Evolutionary conservation across 1,140 invertebrate genomes (phyloP).

Genomic region (Aphaenogaster floridana): DNA sequence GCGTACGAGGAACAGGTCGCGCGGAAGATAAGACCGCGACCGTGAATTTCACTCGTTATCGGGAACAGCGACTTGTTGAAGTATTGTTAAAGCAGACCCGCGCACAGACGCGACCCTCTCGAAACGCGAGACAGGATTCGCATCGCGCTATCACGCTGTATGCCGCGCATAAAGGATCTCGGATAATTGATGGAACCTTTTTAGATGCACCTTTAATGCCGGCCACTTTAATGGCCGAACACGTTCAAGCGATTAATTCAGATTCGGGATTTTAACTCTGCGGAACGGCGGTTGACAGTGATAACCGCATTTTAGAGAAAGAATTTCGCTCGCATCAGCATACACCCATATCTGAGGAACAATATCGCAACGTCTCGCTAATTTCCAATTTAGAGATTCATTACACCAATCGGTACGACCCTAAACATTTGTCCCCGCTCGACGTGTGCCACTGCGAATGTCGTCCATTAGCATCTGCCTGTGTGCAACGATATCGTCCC

Average conservation of each 20-base stretch:
- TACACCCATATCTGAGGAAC: not conserved
- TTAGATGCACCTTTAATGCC: not conserved
- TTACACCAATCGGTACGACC: not conserved
- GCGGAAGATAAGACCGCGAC: slow-evolving; percentile 43
- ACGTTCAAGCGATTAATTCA: slow-evolving; percentile 12
- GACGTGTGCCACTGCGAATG: not conserved
- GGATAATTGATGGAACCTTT: slow-evolving; percentile 26
- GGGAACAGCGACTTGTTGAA: slow-evolving; percentile 36
- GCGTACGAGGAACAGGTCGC: slow-evolving; percentile 39
- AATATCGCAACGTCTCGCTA: not conserved
- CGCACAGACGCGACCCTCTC: not conserved
- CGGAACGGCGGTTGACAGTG: not conserved
- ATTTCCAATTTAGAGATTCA: not conserved
- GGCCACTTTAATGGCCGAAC: slow-evolving; percentile 17
- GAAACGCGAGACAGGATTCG: slow-evolving; percentile 16
- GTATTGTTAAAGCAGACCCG: slow-evolving; percentile 46
- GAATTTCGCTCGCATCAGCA: not conserved
- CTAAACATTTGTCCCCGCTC: not conserved
- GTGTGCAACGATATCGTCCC: not conserved
- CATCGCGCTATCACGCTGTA: slow-evolving; percentile 17
- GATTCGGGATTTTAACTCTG: not conserved
- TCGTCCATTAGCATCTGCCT: slow-evolving; percentile 4
- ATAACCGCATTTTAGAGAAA: not conserved
- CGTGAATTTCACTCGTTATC: slow-evolving; percentile 59
- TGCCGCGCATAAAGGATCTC: not conserved